These are phyloP conservation scores for Gallinago nigripennis DNA, from an alignment of 2,797 vertebrate species.

Conservation along the genomic window DNA sequence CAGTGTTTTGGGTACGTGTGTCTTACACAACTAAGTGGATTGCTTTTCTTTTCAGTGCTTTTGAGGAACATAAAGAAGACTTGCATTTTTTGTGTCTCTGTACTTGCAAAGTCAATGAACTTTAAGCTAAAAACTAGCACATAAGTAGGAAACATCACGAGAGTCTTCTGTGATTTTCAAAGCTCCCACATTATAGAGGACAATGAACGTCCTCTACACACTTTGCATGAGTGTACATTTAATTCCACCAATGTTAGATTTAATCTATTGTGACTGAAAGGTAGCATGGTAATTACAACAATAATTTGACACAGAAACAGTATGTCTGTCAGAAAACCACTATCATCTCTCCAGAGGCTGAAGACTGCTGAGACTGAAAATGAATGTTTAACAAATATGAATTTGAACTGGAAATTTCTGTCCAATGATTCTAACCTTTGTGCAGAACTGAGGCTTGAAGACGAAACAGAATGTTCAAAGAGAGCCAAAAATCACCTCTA, in stretches of 20 bases:
- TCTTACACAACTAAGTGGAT: neutral
- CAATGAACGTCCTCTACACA: neutral
- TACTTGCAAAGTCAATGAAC: neutral
- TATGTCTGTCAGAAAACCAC: neutral
- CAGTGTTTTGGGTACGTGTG: neutral
- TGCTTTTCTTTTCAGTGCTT: neutral
- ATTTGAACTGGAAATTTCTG: neutral
- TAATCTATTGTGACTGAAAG: neutral
- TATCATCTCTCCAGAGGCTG: neutral
- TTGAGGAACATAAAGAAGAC: neutral
- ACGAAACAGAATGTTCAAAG: neutral
- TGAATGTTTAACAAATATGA: neutral
- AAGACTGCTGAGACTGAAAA: neutral
- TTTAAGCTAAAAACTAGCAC: neutral
- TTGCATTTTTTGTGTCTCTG: neutral
- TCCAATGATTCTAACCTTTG: neutral
- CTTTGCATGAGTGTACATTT: neutral
- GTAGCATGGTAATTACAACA: neutral
- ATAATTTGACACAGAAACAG: neutral
- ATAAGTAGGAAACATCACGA: fast-evolving
- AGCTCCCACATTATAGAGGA: neutral
- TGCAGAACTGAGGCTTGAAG: neutral
- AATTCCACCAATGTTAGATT: neutral
- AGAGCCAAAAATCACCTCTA: neutral
- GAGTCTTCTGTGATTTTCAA: neutral